These are phyloP conservation scores for Melitaea cinxia DNA, from an alignment of 1,140 invertebrate genomes.

Conservation along the genomic window DNA sequence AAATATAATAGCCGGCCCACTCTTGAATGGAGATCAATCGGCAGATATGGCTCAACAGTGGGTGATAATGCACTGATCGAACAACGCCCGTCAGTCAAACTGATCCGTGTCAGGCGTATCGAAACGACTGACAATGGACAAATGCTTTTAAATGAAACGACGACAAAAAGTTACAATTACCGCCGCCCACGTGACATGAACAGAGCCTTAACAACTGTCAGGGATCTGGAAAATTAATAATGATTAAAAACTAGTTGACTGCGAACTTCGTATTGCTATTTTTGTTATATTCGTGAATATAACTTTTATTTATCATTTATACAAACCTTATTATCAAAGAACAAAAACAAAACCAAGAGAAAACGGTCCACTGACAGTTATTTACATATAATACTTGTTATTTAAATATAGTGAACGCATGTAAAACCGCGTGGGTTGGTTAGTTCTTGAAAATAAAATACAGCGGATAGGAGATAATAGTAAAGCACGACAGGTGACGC, in stretches of 20 bases:
- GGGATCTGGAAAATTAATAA: too few relatives aligned
- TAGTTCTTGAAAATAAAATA: neutral
- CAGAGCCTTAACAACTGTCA: neutral
- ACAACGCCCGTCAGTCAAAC: slow-evolving; percentile 27
- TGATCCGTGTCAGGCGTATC: slow-evolving; percentile 27
- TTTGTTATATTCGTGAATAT: too few relatives aligned
- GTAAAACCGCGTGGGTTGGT: too few relatives aligned
- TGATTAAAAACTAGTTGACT: too few relatives aligned
- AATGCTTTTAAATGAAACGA: slow-evolving; percentile 38
- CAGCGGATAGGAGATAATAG: slow-evolving; percentile 18
- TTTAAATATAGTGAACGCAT: too few relatives aligned
- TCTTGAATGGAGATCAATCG: slow-evolving; percentile 32
- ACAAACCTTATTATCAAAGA: too few relatives aligned
- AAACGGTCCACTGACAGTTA: too few relatives aligned
- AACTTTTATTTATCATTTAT: too few relatives aligned
- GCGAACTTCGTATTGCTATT: too few relatives aligned
- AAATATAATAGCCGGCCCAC: neutral
- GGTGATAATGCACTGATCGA: slow-evolving; percentile 26
- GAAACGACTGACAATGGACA: slow-evolving; percentile 34
- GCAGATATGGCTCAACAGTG: slow-evolving; percentile 25
- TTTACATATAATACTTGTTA: too few relatives aligned
- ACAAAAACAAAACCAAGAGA: too few relatives aligned
- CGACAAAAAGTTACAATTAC: slow-evolving; percentile 31
- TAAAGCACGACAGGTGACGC: slow-evolving; percentile 44
- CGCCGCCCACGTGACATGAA: slow-evolving; percentile 7